Evolutionary conservation across 35 echinoderm and acorn worm species (phyloP), one percentile per base, ranked within the genome.

Genomic region (Antedon bifida): DNA sequence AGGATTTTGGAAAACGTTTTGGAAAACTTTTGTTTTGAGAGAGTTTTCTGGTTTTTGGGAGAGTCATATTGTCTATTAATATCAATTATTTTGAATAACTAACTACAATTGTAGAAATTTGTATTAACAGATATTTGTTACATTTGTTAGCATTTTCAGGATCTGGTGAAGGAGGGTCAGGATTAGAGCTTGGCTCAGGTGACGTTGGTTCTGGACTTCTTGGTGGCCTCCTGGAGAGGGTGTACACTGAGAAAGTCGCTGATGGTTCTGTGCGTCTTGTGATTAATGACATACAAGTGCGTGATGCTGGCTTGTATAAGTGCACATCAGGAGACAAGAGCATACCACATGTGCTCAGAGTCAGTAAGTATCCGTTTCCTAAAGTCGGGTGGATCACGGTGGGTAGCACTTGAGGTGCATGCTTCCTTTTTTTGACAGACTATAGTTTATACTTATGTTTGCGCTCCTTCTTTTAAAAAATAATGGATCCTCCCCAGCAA

Each of bases 211-310:
- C 51, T 64, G 51, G 51, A 26, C 5, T 64, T 23, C 51, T 64
- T 64, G 51, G 51, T 64, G 51, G 26, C 26, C 5, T 26, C 19
- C 5, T 26, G 23, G 7, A 64, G 9, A 64, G 51, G 23, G 51
- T 64, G 5, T 64, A 64, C 19, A 64, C 51, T 16, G 1, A 64
- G 51, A 64, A 21, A 26, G 1, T 64, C 1, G 51, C 9, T 12
- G 51, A 64, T 64, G 51, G 51, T 64, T 64, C 51, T 21, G 26
- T 64, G 3, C 51, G 51, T 64, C 81, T 91, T 34, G 30, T 86
- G 10, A 86, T 91, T 39, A 91, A 91, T 29, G 84, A 91, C 33
- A 83, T 91, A 74, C 56, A 78, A n/a, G 17, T 86, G 29, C 81
- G 86, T n/a, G 85, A 86, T 34, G 75, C 79, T 46, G 89, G 89